Evolutionary conservation across 1,140 invertebrate species (phyloP).

Genomic region (Drosophila sp.): DNA sequence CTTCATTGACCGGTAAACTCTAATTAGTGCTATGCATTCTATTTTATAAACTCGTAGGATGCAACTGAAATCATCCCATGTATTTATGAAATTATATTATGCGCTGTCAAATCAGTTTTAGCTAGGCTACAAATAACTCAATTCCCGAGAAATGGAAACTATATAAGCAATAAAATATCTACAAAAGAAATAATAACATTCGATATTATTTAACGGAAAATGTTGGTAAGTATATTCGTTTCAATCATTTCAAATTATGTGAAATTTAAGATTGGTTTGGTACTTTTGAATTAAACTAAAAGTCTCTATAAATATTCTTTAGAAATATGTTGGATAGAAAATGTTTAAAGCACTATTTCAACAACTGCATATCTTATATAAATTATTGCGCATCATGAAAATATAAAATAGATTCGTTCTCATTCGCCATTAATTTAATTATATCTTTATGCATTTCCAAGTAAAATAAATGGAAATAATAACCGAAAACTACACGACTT

Average conservation of each 20-base stretch:
- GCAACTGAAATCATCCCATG: slow-evolving; percentile 6
- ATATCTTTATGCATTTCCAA: neutral
- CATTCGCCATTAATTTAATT: slow-evolving; percentile 4
- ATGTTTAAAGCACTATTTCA: too few relatives aligned
- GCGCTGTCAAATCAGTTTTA: slow-evolving; percentile 22
- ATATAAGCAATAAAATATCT: slow-evolving; percentile 18
- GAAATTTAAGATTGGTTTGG: too few relatives aligned
- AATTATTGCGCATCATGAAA: neutral
- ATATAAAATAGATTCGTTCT: slow-evolving; percentile 1
- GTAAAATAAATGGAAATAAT: neutral
- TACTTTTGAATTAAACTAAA: too few relatives aligned
- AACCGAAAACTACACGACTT: slow-evolving; percentile 16
- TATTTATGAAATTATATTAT: slow-evolving; percentile 16
- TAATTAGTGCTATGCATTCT: slow-evolving; percentile 14
- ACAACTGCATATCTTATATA: too few relatives aligned
- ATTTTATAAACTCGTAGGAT: neutral
- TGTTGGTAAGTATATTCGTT: neutral
- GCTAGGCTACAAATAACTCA: slow-evolving; percentile 40
- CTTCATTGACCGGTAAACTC: slow-evolving; percentile 2
- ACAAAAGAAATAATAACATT: neutral
- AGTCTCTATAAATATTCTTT: too few relatives aligned
- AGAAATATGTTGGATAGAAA: too few relatives aligned
- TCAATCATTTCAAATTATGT: too few relatives aligned
- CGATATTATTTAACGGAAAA: neutral
- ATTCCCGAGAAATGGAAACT: slow-evolving; percentile 1